Base-by-base conservation (phyloP, 2,888 invertebrate genomes). In the Drosophila anomalata region DNA sequence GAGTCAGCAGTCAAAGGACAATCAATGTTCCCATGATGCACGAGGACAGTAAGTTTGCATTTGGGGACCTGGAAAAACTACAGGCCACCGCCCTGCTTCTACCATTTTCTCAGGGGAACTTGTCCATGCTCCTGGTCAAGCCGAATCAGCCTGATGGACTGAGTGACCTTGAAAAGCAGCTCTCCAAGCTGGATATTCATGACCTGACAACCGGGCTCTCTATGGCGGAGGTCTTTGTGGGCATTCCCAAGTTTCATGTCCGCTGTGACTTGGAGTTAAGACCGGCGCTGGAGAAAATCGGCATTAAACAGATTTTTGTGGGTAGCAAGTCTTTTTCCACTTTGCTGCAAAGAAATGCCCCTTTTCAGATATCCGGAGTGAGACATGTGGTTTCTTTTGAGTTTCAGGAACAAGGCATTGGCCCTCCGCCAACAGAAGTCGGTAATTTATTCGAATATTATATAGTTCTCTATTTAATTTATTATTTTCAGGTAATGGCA, bases 351-450 rank as follows among this genome's bases (percentile, higher is more conserved):
- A 17, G n/a, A 20, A 42, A 42, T 9, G 20, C 20, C 17, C 8
- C 1, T 42, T 42, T 42, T 8, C 41, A 42, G 7, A 42, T 42
- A 17, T 17, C 14, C 41, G 41, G 20, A 20, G 41, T 42, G 0
- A 17, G 41, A 20, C 41, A 39, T 17, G 9, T 33, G 12, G 24
- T 24, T 46, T 41, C 24, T 11, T 42, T 53, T 53, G 53, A 39
- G 26, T 53, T 53, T 26, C 39, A 39, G 6, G 53, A 53, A 33
- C 20, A 39, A 26, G 53, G 53, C 20, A 26, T 53, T 12, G 53
- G 53, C n/a, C 33, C 14, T n/a, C 22, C 53, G n/a, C 53, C 53
- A 17, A 53, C 41, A 17, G 8, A 20, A 42, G 41, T 42, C 9
- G 41, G 41, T 42, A 20, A 42, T 2, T 20, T 17, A 4, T 20